phyloP scores from a whole-genome alignment of 2,113 vertebrate species.

The Nothocercus julius region DNA sequence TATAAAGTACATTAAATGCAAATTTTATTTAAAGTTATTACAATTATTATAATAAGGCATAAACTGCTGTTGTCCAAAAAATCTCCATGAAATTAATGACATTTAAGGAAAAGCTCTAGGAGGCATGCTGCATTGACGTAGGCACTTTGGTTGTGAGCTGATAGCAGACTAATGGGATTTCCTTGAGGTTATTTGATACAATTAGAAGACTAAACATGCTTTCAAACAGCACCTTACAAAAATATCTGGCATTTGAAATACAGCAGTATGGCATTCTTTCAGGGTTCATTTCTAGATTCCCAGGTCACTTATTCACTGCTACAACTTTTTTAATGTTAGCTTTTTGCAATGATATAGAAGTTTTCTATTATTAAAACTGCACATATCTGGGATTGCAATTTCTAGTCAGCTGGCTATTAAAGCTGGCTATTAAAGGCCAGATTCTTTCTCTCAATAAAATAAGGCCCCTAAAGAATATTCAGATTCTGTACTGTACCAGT shows the following conservation, averaged over 20 bases:
- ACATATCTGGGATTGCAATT: not conserved
- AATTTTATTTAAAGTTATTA: constrained; percentile 20
- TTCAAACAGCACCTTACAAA: not conserved
- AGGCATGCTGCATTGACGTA: not conserved
- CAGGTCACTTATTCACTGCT: not conserved
- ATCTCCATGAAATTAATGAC: not conserved
- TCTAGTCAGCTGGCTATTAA: not conserved
- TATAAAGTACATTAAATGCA: constrained; percentile 1
- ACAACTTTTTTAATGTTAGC: not conserved
- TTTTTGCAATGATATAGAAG: not conserved
- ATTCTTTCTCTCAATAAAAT: not conserved
- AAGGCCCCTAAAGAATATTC: not conserved
- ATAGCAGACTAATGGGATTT: not conserved
- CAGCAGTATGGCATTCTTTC: not conserved
- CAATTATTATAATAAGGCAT: not conserved
- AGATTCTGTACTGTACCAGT: not conserved
- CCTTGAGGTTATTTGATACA: not conserved
- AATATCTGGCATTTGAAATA: not conserved
- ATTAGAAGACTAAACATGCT: not conserved
- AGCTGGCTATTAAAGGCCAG: not conserved
- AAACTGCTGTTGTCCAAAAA: not conserved
- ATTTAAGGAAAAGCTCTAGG: not conserved
- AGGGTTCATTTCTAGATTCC: not conserved
- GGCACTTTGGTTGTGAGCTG: not conserved
- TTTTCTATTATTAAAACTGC: not conserved